Evolutionary conservation across 2,797 vertebrate species (phyloP), one percentile per base, ranked within the genome.

Genomic region (Centropyge bicolor): DNA sequence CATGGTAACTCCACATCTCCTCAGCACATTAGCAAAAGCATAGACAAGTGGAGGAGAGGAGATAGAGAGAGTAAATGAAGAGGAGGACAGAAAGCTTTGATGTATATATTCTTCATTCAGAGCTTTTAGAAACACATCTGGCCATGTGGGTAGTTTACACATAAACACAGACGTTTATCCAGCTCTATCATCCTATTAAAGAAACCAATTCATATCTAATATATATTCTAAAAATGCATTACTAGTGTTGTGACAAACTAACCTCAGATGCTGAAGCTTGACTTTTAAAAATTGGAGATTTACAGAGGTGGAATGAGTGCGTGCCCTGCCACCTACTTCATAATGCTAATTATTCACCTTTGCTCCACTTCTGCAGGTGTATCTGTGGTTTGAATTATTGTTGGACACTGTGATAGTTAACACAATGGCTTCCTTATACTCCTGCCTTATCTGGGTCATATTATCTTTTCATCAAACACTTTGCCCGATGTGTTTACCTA

Each of bases 1-100:
- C 90, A 93, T 93, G 86, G 90, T 81, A 90, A 93, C 92, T 40
- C 77, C 88, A 87, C 81, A 89, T 85, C 72, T 86, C 62, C 87
- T 86, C 71, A 78, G 82, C 62, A 78, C 70, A 80, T 90, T 78
- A 86, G 80, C 74, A 77, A 88, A 84, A 74, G 45, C 48, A 66
- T 74, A 70, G 70, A 77, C 48, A 76, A 77, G 62, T 69, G 76
- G 59, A 81, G 24, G 54, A 71, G 80, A 69, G 76, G 40, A 59
- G 78, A 68, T n/a, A 13, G 49, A 80, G 68, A 61, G 67, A 80
- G 56, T 63, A 73, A 52, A 87, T 74, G 72, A 74, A 71, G 76
- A 61, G 43, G 67, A 79, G 48, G 52, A 76, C 49, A 40, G 35
- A 67, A 43, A 73, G 45, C 51, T 64, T 41, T 67, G 59, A 75